Conservation (phyloP, 1,140 invertebrate species). For the Drosophila paulistorum region DNA sequence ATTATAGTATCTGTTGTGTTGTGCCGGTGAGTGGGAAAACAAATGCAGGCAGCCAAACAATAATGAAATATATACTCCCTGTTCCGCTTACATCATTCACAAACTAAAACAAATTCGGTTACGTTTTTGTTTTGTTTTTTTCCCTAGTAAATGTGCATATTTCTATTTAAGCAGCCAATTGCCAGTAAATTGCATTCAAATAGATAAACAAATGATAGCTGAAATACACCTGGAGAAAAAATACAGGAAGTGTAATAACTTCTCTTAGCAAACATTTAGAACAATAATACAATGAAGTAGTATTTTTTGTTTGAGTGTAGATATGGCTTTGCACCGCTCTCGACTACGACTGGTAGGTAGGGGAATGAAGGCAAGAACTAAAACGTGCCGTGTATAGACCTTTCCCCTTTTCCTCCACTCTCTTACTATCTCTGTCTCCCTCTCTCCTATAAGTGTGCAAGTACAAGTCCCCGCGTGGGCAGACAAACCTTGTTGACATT, state of each 20-base stretch:
- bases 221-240: background rate
- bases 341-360: background rate
- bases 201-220: slow-evolving; percentile 7
- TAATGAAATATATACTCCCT: slow-evolving; percentile 28
- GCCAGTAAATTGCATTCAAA: slow-evolving; percentile 1
- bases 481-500: slow-evolving; percentile 57
- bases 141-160: slow-evolving; percentile 26
- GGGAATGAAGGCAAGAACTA: slow-evolving; percentile 22
- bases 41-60: slow-evolving; percentile 51
- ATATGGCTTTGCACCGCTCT: background rate
- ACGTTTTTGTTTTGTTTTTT: background rate
- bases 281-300: background rate
- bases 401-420: background rate
- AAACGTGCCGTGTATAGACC: slow-evolving; percentile 35
- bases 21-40: slow-evolving; percentile 43
- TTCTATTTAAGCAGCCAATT: slow-evolving; percentile 28
- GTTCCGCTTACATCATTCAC: slow-evolving; percentile 62
- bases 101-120: slow-evolving; percentile 53
- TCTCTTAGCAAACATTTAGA: background rate
- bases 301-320: background rate
- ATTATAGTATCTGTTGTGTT: slow-evolving; percentile 61
- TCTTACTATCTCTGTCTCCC: background rate
- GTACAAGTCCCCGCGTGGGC: slow-evolving; percentile 55
- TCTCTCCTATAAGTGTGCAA: slow-evolving; percentile 56
- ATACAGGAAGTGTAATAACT: too few relatives aligned